phyloP scores from a whole-genome alignment of 2,888 invertebrate species.

The Mesorhabditis belari region DNA sequence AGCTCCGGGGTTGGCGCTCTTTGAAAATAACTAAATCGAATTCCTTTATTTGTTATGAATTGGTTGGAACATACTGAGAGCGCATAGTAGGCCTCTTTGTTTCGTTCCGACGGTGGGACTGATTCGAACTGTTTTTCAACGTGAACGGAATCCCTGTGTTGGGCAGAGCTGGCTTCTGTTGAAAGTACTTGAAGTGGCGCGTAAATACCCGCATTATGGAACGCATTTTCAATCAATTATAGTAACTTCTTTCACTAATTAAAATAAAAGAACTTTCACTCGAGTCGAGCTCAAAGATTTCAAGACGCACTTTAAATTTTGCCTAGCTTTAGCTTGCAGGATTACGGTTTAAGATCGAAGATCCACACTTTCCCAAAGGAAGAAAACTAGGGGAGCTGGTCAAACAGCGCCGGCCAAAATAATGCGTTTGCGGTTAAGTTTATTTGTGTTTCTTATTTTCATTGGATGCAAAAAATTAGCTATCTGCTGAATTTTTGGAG shows the following conservation, averaged over 20 bases:
- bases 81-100: constrained; percentile 43
- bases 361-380: too few species aligned
- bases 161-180: constrained; percentile 6
- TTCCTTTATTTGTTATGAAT: not conserved
- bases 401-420: too few species aligned
- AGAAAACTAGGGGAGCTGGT: too few species aligned
- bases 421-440: too few species aligned
- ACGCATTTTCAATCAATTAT: too few species aligned
- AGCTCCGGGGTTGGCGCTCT: constrained; percentile 70
- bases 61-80: constrained; percentile 38
- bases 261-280: not conserved
- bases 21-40: constrained; percentile 64
- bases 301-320: too few species aligned
- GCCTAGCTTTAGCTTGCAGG: too few species aligned
- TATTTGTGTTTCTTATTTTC: too few species aligned
- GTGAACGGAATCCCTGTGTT: constrained; percentile 17
- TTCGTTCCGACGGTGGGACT: constrained; percentile 28
- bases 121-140: constrained; percentile 44
- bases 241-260: too few species aligned
- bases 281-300: not conserved
- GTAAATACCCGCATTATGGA: not conserved
- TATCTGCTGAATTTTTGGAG: too few species aligned
- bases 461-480: too few species aligned
- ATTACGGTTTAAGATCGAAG: too few species aligned
- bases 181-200: constrained; percentile 1